These are phyloP conservation scores for Leptarthrus brevirostris DNA, from an alignment of 2,888 invertebrate species.

Conservation along the genomic window DNA sequence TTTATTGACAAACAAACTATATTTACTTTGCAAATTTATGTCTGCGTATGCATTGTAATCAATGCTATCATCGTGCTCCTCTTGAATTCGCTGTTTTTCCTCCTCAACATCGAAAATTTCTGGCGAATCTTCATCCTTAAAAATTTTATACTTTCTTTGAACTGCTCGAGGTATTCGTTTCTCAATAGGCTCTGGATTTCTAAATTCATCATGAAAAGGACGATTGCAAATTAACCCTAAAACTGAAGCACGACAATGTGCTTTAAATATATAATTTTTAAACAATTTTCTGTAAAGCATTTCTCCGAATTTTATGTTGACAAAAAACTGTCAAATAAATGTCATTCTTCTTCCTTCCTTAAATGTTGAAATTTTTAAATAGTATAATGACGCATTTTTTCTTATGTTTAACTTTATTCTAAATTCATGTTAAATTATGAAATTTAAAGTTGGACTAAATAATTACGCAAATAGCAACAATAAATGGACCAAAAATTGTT, in stretches of 20 bases:
- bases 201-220: constrained; percentile 47
- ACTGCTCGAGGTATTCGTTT: constrained; percentile 67
- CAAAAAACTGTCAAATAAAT: neutral
- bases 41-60: neutral
- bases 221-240: neutral
- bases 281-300: constrained; percentile 2
- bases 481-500: too few relatives aligned
- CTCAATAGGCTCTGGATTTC: neutral
- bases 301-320: neutral
- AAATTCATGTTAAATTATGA: too few relatives aligned
- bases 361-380: too few relatives aligned
- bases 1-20: too few relatives aligned
- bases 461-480: too few relatives aligned
- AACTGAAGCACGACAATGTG: neutral
- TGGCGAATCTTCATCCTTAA: constrained; percentile 76
- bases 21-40: constrained; percentile 72
- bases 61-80: constrained; percentile 67
- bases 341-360: neutral
- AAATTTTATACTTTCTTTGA: constrained; percentile 75
- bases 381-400: too few relatives aligned
- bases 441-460: too few relatives aligned
- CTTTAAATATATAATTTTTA: neutral
- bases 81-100: constrained; percentile 67
- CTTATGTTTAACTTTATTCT: too few relatives aligned
- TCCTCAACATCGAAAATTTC: constrained; percentile 81